Base-by-base conservation (phyloP, 2,113 vertebrate species). In the Epinephelus lanceolatus region DNA sequence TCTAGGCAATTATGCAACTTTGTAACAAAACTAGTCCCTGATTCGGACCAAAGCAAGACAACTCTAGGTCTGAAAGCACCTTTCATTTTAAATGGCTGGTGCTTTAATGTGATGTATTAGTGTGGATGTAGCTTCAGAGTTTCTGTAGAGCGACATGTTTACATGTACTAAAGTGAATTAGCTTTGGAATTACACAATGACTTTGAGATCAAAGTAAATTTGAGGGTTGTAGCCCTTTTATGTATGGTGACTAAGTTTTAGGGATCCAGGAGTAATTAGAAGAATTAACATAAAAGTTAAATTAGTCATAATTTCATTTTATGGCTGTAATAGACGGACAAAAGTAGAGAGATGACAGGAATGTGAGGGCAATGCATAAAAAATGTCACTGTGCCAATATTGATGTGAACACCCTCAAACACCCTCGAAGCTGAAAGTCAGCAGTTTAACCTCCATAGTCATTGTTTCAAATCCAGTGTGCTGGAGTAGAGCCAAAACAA, bases 401-500 rank as follows among this genome's bases (percentile, higher is more conserved):
- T 30, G 23, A 80, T 69, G 51, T 37, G 51, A 78, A 52, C 18
- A 53, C 30, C 17, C 37, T 70, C 15, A 59, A 30, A 62, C 19
- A 18, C 47, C 21, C 18, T 72, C 42, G 42, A 45, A 61, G 33
- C 25, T 79, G 47, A 67, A 61, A 73, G 67, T 80, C 56, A 78
- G 81, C 78, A 79, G 49, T 76, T 56, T 49, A 78, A 70, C 27
- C 61, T 42, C 65, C 19, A 30, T 25, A 67, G 37, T 53, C 52
- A 60, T 55, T 51, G 56, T 81, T 85, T 73, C 17, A 83, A 55
- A 68, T 47, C 37, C 65, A 47, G 45, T 42, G 27, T 53, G 45
- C 19, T 66, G 70, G 65, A 74, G 21, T 65, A 3, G 69, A 84
- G 69, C 80, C 23, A 55, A 53, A 56, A 42, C 33, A 77, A 55